Percentiles rank a stretch among this genome's conserved stretches.
These are phyloP conservation scores for Myrmecobius fasciatus DNA, from an alignment of 2,113 vertebrate genomes.

Conservation along the genomic window DNA sequence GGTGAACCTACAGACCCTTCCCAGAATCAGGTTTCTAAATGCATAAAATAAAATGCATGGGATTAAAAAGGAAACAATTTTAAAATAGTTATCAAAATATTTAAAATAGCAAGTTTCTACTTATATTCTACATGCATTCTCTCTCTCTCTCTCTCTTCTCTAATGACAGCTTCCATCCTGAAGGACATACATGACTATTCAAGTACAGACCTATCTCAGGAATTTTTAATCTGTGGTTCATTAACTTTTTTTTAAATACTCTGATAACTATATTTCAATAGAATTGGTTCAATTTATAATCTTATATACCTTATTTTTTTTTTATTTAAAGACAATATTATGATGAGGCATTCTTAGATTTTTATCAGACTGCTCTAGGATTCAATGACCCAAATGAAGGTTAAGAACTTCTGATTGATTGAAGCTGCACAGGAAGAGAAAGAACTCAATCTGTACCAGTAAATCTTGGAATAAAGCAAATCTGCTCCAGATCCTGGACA, in stretches of 20 bases:
- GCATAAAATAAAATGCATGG: neutral
- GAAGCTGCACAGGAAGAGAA: conserved; percentile 33
- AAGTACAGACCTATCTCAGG: neutral
- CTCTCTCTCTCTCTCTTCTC: neutral
- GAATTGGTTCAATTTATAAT: neutral
- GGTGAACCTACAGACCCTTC: neutral
- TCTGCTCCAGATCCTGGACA: neutral
- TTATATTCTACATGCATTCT: neutral
- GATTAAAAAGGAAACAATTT: neutral
- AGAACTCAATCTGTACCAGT: conserved; percentile 47
- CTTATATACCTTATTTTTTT: neutral
- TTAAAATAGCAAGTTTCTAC: neutral
- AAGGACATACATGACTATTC: neutral
- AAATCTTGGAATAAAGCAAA: conserved; percentile 10
- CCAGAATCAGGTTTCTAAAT: neutral
- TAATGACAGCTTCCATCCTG: neutral
- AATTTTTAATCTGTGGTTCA: neutral
- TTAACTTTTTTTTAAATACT: neutral
- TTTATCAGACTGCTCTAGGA: neutral
- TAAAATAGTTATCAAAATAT: neutral
- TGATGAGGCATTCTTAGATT: neutral
- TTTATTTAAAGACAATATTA: neutral
- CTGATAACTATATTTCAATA: neutral
- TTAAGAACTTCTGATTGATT: conserved; percentile 21
- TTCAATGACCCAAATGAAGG: conserved; percentile 11